A percentile compares a stretch with the other conserved stretches of the same genome.
Conservation (phyloP, 2,888 invertebrate species). For the Cheilosia soror region DNA sequence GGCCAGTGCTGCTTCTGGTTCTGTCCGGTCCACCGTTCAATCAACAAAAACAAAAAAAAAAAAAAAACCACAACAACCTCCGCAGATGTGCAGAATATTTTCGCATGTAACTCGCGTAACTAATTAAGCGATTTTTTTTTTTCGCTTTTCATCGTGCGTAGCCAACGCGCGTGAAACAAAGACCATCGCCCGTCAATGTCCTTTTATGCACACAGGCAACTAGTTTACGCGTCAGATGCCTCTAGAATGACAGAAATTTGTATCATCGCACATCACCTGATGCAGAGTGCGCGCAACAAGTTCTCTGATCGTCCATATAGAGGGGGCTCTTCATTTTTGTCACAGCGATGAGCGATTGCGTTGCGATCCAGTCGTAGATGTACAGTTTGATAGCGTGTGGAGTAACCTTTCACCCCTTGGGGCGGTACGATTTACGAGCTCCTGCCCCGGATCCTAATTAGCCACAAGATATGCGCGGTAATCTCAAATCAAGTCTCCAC, state of each 20-base stretch:
- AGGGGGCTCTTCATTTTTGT: constrained; percentile 25
- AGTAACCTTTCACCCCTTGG: constrained; percentile 74
- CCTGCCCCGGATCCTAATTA: constrained; percentile 68
- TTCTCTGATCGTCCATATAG: not conserved
- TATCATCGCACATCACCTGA: constrained; percentile 74
- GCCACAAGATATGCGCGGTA: constrained; percentile 53
- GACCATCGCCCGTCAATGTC: constrained; percentile 60
- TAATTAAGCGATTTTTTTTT: constrained; percentile 81
- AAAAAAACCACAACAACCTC: constrained; percentile 35
- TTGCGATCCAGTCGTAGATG: constrained; percentile 22
- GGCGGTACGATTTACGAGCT: constrained; percentile 73
- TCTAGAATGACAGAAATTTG: constrained; percentile 69
- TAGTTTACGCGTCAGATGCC: constrained; percentile 64
- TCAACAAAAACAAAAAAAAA: constrained; percentile 44
- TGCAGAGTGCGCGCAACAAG: constrained; percentile 44
- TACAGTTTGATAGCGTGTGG: constrained; percentile 60
- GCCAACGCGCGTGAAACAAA: constrained; percentile 29
- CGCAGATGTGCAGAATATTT: constrained; percentile 75
- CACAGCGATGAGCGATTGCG: constrained; percentile 57
- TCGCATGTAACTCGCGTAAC: constrained; percentile 82
- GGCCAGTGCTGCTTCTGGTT: constrained; percentile 50
- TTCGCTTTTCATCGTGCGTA: constrained; percentile 34
- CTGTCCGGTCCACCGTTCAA: constrained; percentile 51
- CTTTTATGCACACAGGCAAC: constrained; percentile 66
- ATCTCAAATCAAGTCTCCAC: constrained; percentile 18